phyloP scores from a whole-genome alignment of 2,888 invertebrate genomes.

The Napeogenes sylphis region DNA sequence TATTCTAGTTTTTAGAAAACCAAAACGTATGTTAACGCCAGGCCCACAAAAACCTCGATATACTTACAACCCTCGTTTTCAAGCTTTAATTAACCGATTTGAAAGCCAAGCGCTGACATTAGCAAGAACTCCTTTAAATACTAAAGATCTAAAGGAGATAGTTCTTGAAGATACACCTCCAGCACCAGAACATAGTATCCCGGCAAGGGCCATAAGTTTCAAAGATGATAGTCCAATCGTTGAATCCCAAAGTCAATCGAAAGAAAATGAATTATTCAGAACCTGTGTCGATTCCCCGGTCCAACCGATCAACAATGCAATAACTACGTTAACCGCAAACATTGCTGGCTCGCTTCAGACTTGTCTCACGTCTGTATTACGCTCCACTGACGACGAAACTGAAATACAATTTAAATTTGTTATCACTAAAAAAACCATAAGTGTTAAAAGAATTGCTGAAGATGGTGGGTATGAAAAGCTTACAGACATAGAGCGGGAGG shows the following conservation, averaged over 20 bases:
- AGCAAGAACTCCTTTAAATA: slow-evolving; percentile 54
- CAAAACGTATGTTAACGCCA: slow-evolving; percentile 69
- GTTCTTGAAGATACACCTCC: slow-evolving; percentile 59
- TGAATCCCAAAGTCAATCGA: slow-evolving; percentile 47
- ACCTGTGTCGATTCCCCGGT: slow-evolving; percentile 56
- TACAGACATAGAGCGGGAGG: slow-evolving; percentile 41
- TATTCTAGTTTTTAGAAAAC: slow-evolving; percentile 62
- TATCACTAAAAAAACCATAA: slow-evolving; percentile 65
- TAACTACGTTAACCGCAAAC: slow-evolving; percentile 59
- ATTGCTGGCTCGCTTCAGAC: slow-evolving; percentile 64
- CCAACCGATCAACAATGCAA: slow-evolving; percentile 47
- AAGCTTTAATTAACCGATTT: slow-evolving; percentile 68
- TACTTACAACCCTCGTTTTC: slow-evolving; percentile 63
- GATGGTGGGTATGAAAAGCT: slow-evolving; percentile 42
- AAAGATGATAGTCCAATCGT: slow-evolving; percentile 65
- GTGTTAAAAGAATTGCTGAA: slow-evolving; percentile 52
- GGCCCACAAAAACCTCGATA: slow-evolving; percentile 62
- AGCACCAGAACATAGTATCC: slow-evolving; percentile 52
- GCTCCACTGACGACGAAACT: slow-evolving; percentile 61
- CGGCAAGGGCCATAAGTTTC: slow-evolving; percentile 69
- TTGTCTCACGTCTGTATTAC: slow-evolving; percentile 58
- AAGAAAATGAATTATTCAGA: slow-evolving; percentile 64
- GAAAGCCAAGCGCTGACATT: slow-evolving; percentile 56
- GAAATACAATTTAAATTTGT: slow-evolving; percentile 72
- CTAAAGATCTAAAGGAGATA: slow-evolving; percentile 42